Evolutionary conservation across 2,113 vertebrate genomes (phyloP).

Genomic region (Gallinago jamesoni): DNA sequence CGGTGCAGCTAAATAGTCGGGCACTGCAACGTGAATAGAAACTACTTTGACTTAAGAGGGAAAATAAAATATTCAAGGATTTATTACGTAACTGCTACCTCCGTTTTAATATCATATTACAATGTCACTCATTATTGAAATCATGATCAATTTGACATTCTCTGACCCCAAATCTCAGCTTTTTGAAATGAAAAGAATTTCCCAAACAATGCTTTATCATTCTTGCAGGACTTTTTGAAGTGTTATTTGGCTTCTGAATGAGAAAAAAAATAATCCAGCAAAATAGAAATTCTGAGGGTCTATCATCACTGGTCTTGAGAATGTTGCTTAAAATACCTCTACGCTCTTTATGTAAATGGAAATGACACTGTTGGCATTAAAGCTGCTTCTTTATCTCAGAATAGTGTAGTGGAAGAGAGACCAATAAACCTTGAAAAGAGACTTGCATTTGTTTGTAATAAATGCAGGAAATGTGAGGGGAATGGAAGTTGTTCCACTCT

Average conservation of each 20-base stretch:
- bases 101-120: neutral
- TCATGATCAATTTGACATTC: neutral
- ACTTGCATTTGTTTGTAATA: constrained; percentile 1
- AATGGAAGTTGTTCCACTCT: neutral
- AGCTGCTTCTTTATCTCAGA: neutral
- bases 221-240: neutral
- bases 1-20: neutral
- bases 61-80: neutral
- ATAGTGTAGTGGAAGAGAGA: neutral
- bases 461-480: neutral
- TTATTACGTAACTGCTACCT: neutral
- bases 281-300: neutral
- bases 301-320: neutral
- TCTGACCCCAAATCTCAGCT: neutral
- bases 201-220: neutral
- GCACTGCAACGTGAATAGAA: neutral
- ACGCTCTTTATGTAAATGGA: neutral
- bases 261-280: neutral
- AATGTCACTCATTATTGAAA: neutral
- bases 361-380: neutral
- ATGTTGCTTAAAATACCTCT: neutral
- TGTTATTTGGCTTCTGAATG: neutral
- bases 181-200: neutral
- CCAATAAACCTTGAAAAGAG: constrained; percentile 1
- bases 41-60: neutral